A percentile compares a stretch with the other conserved stretches of the same genome.
These are phyloP conservation scores for Alloscopus bannaensis DNA, from an alignment of 2,888 invertebrate species.

Conservation along the genomic window DNA sequence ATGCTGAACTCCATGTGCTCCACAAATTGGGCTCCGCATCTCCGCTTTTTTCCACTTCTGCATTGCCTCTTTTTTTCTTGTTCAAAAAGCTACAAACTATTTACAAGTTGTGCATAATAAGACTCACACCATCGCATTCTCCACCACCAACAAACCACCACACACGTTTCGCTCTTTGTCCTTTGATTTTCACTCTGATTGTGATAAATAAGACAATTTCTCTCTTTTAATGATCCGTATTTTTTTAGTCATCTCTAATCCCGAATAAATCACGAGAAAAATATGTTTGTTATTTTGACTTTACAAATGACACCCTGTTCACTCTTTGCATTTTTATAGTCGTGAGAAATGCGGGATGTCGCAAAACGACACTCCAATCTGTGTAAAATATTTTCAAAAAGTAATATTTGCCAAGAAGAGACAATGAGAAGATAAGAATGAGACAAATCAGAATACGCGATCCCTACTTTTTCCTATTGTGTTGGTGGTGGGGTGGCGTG, in stretches of 20 bases:
- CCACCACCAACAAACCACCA: neutral
- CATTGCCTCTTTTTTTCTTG: neutral
- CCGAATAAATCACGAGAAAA: neutral
- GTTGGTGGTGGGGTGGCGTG: neutral
- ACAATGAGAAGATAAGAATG: neutral
- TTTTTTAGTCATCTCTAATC: conserved; percentile 41
- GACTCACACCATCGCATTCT: neutral
- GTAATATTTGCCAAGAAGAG: conserved; percentile 6
- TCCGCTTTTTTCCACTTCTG: neutral
- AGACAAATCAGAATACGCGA: neutral
- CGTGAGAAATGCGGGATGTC: neutral
- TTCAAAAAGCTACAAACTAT: neutral
- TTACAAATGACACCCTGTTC: neutral
- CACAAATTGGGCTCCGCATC: neutral
- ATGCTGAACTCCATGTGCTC: conserved; percentile 20
- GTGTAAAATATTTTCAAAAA: neutral
- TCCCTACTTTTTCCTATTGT: neutral
- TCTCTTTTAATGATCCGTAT: conserved; percentile 54
- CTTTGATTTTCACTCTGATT: conserved; percentile 38
- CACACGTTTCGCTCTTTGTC: conserved; percentile 23
- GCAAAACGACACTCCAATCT: neutral
- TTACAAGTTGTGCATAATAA: conserved; percentile 20
- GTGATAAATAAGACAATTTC: conserved; percentile 51
- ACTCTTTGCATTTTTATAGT: neutral
- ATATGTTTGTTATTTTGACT: neutral